Percentiles rank a stretch among this genome's conserved stretches.
Conservation (phyloP, 2,113 vertebrate genomes). For the Scomber colias region DNA sequence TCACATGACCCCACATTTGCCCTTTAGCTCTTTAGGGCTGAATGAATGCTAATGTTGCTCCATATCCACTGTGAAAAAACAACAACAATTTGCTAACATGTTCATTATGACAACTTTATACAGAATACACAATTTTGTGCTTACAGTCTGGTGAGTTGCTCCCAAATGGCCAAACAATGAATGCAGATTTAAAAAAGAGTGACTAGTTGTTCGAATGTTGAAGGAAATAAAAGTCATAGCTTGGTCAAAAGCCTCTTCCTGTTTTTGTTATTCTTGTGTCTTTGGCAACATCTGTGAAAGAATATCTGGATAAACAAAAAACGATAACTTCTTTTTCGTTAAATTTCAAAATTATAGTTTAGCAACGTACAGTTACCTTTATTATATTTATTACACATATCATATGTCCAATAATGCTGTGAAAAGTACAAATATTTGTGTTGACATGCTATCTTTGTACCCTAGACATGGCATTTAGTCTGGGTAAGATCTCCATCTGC, state of each 20-base stretch:
- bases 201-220: background rate
- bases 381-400: conserved; percentile 15
- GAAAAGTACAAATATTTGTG: background rate
- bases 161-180: too few species aligned
- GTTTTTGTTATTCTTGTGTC: background rate
- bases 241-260: background rate
- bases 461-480: conserved; percentile 28
- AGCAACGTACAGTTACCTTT: background rate
- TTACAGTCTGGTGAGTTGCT: too few species aligned
- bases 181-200: background rate
- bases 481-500: conserved; percentile 37
- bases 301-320: background rate
- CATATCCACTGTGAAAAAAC: too few species aligned
- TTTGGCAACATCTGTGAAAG: background rate
- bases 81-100: too few species aligned
- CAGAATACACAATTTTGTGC: too few species aligned
- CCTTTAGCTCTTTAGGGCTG: too few species aligned
- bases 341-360: background rate
- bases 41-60: too few species aligned
- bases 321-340: background rate
- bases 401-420: conserved; percentile 13
- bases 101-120: too few species aligned
- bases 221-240: background rate
- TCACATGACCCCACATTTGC: too few species aligned
- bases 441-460: background rate